phyloP scores from a whole-genome alignment of 2,888 invertebrate species.

The Noctua pronuba region DNA sequence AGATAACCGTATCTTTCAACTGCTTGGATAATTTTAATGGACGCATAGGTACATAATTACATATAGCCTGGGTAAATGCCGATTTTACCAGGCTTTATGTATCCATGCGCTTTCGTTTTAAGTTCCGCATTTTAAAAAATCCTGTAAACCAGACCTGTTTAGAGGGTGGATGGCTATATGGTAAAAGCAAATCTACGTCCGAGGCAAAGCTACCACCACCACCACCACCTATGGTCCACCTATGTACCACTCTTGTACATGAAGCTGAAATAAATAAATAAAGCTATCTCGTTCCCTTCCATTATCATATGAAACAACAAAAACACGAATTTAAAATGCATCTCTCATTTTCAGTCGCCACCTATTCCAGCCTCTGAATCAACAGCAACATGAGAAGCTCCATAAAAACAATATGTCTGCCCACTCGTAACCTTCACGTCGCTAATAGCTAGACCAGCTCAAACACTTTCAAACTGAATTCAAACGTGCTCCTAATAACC shows the following conservation, averaged over 20 bases:
- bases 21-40: too few relatives aligned
- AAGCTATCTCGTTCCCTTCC: background rate
- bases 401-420: constrained; percentile 66
- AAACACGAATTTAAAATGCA: constrained; percentile 20
- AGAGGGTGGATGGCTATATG: background rate
- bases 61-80: too few relatives aligned
- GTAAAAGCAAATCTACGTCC: background rate
- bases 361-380: constrained; percentile 52
- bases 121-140: background rate
- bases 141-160: too few relatives aligned
- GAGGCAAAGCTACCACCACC: too few relatives aligned
- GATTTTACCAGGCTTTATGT: background rate
- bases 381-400: constrained; percentile 58
- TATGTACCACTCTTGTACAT: too few relatives aligned
- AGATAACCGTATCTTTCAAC: too few relatives aligned
- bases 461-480: constrained; percentile 69
- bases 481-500: constrained; percentile 74
- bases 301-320: background rate
- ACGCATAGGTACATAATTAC: too few relatives aligned
- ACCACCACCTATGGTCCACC: too few relatives aligned
- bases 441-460: constrained; percentile 62
- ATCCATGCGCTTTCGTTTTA: background rate
- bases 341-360: constrained; percentile 31
- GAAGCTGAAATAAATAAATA: too few relatives aligned
- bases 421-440: constrained; percentile 71